Evolutionary conservation across 2,888 invertebrate species (phyloP), one percentile per base, ranked within the genome.

Genomic region (Agrenia bidenticulata): DNA sequence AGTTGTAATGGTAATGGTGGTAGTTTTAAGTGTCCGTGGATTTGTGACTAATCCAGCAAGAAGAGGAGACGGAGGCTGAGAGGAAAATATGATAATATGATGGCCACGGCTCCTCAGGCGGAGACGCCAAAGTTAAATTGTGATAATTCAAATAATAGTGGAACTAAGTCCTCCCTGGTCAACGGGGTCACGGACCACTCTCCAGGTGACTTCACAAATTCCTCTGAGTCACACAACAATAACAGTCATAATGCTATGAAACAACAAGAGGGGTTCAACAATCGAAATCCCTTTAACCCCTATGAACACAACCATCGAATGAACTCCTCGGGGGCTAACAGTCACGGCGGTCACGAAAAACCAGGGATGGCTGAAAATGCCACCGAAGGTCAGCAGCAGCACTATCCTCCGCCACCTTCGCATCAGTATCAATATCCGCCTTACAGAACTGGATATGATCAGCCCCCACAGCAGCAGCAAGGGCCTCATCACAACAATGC

Each of bases 351-450:
- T 32, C 32, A 32, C 32, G 32, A 32, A 7, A 32, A 32, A 32
- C 32, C 32, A 19, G 51, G 51, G 23, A 51, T 51, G 51, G 51
- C 32, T 32, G 32, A 32, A 11, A 32, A 32, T 45, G 9, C 45
- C 2, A 5, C 19, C n/a, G 45, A 45, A 45, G 45, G 45, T 45
- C 45, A 67, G 49, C 73, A 69, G 42, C 69, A 68, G 49, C 69
- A 64, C 49, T 56, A 61, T 13, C 60, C 59, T 54, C 70, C 69
- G n/a, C 73, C 67, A 32, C 57, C 55, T 42, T 62, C 69, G 49
- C 67, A 67, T 53, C 67, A 65, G 58, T 67, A 69, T 39, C 69
- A 70, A 55, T 68, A 70, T 57, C 72, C 74, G 54, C 69, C 74
- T 27, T 72, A 72, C 42, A 61, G 63, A 45, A 45, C 45, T 24